phyloP scores from a whole-genome alignment of 1,140 invertebrate genomes.

The Phenacoccus solenopsis region DNA sequence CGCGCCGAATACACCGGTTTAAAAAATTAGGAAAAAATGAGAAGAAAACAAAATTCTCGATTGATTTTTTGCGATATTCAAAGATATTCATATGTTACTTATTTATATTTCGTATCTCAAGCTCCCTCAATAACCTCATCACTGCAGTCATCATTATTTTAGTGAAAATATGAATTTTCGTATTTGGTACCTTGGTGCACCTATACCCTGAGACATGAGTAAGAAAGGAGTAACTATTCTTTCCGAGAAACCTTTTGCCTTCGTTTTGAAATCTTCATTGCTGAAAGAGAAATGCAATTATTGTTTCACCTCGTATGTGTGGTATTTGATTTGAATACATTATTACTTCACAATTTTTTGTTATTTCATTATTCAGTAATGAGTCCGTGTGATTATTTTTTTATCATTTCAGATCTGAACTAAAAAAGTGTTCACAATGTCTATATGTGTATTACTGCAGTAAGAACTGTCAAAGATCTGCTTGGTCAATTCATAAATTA shows the following conservation, averaged over 20 bases:
- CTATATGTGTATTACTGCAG: conserved; percentile 68
- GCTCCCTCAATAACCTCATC: too few species aligned
- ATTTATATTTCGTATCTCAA: too few species aligned
- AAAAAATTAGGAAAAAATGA: too few species aligned
- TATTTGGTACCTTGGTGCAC: too few species aligned
- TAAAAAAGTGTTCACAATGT: conserved; percentile 63
- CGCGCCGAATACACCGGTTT: too few species aligned
- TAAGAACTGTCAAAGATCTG: conserved; percentile 53
- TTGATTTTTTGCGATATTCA: too few species aligned
- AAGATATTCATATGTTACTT: too few species aligned
- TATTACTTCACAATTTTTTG: conserved; percentile 22
- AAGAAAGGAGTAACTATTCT: conserved; percentile 22
- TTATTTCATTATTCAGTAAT: conserved; percentile 23
- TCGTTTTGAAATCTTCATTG: conserved; percentile 41
- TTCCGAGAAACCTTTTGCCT: conserved; percentile 45
- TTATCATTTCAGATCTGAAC: conserved; percentile 42
- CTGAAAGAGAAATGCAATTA: conserved; percentile 44
- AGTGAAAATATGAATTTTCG: too few species aligned
- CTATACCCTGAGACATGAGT: too few species aligned
- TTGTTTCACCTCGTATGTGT: conserved; percentile 45
- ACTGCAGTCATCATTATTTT: too few species aligned
- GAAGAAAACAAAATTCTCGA: too few species aligned
- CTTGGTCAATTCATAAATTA: conserved; percentile 60
- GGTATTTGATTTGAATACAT: conserved; percentile 8
- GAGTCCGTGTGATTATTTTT: conserved; percentile 24